phyloP scores from a whole-genome alignment of 2,888 invertebrate species.

The Alloplasta piceator region DNA sequence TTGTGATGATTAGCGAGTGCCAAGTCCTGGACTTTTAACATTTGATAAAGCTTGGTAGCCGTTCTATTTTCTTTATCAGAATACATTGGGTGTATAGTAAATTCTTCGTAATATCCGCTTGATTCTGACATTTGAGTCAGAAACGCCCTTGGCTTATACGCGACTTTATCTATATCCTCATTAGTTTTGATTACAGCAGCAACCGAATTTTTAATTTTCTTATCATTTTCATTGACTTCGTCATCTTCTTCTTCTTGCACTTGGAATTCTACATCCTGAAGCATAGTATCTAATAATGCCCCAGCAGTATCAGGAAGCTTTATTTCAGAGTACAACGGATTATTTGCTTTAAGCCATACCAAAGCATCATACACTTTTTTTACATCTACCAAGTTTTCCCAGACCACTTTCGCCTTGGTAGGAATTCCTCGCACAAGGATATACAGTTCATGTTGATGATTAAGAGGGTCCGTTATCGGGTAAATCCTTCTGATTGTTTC shows the following conservation, averaged over 20 bases:
- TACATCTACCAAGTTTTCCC: conserved; percentile 61
- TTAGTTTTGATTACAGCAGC: not conserved
- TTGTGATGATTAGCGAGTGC: conserved; percentile 33
- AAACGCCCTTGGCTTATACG: conserved; percentile 14
- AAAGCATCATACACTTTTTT: conserved; percentile 72
- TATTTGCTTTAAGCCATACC: conserved; percentile 71
- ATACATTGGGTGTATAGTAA: conserved; percentile 66
- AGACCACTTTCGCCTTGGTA: conserved; percentile 72
- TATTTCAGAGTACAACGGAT: conserved; percentile 71
- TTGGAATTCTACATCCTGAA: conserved; percentile 50
- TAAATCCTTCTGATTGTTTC: conserved; percentile 59
- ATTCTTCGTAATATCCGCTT: conserved; percentile 58
- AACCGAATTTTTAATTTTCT: not conserved
- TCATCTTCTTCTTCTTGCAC: conserved; percentile 22
- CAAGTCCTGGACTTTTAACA: conserved; percentile 63
- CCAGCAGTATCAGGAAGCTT: conserved; percentile 61
- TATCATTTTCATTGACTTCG: not conserved
- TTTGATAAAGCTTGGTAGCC: conserved; percentile 47
- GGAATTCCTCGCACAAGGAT: conserved; percentile 66
- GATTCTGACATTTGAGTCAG: conserved; percentile 43
- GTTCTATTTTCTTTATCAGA: conserved; percentile 60
- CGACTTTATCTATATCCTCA: conserved; percentile 29
- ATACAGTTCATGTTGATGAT: conserved; percentile 73
- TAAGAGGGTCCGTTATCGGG: conserved; percentile 69
- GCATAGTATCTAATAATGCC: conserved; percentile 47